phyloP scores from a whole-genome alignment of 2,113 vertebrate species.

The Phaethornis superciliosus region DNA sequence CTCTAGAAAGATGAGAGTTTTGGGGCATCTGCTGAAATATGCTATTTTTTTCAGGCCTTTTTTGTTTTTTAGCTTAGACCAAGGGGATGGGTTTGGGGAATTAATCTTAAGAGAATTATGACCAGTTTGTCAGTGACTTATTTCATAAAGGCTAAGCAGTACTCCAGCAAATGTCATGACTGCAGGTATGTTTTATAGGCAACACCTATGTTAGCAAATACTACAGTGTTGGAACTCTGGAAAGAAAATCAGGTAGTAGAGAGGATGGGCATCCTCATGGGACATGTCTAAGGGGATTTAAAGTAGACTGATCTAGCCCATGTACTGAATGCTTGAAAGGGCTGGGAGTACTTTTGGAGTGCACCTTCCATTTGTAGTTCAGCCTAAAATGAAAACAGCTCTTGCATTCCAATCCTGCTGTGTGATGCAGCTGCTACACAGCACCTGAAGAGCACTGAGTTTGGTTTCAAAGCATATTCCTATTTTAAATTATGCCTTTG shows the following conservation, averaged over 20 bases:
- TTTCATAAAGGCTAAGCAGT: not conserved
- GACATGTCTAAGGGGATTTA: rapidly evolving
- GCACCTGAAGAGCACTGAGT: too few species aligned
- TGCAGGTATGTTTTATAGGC: not conserved
- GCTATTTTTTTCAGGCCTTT: not conserved
- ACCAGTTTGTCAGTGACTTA: not conserved
- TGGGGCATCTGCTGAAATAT: not conserved
- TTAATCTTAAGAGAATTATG: not conserved
- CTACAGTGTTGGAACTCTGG: rapidly evolving
- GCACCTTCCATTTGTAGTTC: not conserved
- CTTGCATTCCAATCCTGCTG: not conserved
- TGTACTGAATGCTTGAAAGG: not conserved
- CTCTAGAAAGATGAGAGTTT: not conserved
- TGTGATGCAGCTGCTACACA: not conserved
- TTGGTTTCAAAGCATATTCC: not conserved
- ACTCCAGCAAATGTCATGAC: not conserved
- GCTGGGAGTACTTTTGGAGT: not conserved
- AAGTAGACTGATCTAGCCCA: too few species aligned
- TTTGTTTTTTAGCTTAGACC: not conserved
- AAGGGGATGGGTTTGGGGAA: not conserved
- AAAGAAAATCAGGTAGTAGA: not conserved
- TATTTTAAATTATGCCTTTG: not conserved
- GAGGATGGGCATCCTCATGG: rapidly evolving
- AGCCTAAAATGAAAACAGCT: not conserved
- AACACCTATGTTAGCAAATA: rapidly evolving